These are phyloP conservation scores for Ahaetulla prasina DNA, from an alignment of 2,113 vertebrate species.

Conservation along the genomic window DNA sequence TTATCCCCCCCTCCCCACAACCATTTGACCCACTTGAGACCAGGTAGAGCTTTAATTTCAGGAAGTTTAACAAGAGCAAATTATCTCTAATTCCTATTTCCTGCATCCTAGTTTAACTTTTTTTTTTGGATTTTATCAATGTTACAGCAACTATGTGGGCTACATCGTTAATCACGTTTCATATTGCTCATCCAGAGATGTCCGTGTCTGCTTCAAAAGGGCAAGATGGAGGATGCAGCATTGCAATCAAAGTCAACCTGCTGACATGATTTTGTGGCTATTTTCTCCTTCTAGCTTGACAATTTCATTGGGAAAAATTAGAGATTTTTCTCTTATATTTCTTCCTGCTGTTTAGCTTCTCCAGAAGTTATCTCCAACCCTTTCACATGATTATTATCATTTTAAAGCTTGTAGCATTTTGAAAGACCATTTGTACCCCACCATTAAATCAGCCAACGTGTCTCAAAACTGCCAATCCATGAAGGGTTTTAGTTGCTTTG, in stretches of 20 bases:
- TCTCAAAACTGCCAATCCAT: not conserved
- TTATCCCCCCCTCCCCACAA: not conserved
- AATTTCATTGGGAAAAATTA: not conserved
- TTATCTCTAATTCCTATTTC: not conserved
- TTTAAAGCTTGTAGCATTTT: not conserved
- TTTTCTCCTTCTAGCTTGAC: not conserved
- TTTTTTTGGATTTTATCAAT: not conserved
- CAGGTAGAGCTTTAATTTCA: not conserved
- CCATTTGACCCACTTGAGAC: not conserved
- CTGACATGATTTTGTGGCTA: not conserved
- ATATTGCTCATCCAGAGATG: not conserved
- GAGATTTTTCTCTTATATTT: not conserved
- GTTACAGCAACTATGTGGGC: not conserved
- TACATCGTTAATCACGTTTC: not conserved
- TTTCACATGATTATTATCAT: not conserved
- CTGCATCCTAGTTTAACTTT: not conserved
- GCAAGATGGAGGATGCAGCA: not conserved
- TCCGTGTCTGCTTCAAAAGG: not conserved
- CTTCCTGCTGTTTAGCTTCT: not conserved
- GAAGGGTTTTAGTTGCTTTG: not conserved
- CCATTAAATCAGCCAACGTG: not conserved
- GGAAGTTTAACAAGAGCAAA: not conserved
- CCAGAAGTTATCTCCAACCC: not conserved
- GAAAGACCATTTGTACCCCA: not conserved
- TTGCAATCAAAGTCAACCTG: not conserved